Conservation (phyloP, 2,888 invertebrate genomes). For the Cephus rjabovi region DNA sequence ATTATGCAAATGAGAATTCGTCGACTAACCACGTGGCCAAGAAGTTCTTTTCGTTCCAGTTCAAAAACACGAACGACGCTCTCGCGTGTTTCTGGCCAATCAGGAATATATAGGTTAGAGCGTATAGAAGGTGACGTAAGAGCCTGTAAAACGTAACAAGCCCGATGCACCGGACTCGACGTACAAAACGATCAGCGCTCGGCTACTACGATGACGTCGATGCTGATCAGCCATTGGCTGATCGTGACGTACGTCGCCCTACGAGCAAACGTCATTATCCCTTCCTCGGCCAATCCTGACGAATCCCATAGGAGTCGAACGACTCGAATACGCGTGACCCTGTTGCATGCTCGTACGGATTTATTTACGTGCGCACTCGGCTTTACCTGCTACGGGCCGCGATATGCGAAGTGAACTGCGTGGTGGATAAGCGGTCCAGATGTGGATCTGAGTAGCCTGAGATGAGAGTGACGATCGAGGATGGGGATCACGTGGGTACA, state of each 20-base stretch:
- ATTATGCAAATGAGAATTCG: conserved; percentile 17
- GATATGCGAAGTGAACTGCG: neutral
- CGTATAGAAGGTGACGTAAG: neutral
- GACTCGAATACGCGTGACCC: neutral
- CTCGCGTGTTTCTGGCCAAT: conserved; percentile 8
- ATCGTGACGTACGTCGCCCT: neutral
- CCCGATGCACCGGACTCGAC: neutral
- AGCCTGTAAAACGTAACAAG: neutral
- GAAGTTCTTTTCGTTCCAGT: neutral
- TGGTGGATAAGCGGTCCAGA: neutral
- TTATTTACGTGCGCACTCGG: no score
- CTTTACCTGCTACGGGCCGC: neutral
- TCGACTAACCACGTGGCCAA: conserved; percentile 9
- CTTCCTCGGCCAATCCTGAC: neutral
- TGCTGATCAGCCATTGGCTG: no score
- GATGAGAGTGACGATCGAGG: no score
- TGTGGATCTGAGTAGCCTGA: neutral
- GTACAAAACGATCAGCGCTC: neutral
- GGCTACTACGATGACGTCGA: neutral
- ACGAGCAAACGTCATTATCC: neutral
- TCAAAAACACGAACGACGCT: neutral
- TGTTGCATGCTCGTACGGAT: neutral
- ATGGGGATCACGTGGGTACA: no score
- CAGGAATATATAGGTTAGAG: neutral
- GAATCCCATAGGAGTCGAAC: neutral